Evolutionary conservation across 1,140 invertebrate genomes (phyloP).

Genomic region (Aporrectodea caliginosa): DNA sequence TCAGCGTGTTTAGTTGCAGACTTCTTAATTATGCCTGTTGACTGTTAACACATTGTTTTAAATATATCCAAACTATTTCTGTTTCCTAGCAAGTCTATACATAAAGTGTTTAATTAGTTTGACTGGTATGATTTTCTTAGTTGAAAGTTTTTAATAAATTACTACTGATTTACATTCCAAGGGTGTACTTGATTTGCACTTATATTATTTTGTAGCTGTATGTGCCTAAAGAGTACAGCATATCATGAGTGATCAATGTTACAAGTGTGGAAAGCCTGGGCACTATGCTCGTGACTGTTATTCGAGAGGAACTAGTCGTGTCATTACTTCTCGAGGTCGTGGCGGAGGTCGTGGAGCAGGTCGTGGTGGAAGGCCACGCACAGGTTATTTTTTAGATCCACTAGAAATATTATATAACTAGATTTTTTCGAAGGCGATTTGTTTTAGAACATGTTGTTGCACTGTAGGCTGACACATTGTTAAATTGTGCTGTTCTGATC

Average conservation of each 20-base stretch:
- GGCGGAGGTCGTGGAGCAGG: conserved; percentile 3
- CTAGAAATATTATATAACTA: neutral
- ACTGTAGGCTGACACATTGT: neutral
- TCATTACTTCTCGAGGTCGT: conserved; percentile 15
- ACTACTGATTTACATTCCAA: too few relatives aligned
- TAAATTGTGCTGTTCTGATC: neutral
- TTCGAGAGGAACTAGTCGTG: conserved; percentile 14
- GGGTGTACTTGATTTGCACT: too few relatives aligned
- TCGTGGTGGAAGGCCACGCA: conserved; percentile 17
- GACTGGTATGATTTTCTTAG: too few relatives aligned
- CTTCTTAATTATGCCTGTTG: too few relatives aligned
- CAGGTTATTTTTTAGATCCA: neutral
- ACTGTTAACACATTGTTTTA: too few relatives aligned
- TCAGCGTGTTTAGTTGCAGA: too few relatives aligned
- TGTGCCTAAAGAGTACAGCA: neutral
- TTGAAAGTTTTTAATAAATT: too few relatives aligned
- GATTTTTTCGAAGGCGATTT: neutral
- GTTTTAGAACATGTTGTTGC: neutral
- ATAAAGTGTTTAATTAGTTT: too few relatives aligned
- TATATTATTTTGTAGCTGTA: neutral
- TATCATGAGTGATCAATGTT: conserved; percentile 59
- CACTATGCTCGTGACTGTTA: conserved; percentile 83
- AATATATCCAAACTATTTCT: too few relatives aligned
- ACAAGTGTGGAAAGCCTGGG: conserved; percentile 80
- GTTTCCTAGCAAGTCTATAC: too few relatives aligned